Conservation (phyloP, 2,797 vertebrate genomes). For the Dendrocincla fuliginosa region DNA sequence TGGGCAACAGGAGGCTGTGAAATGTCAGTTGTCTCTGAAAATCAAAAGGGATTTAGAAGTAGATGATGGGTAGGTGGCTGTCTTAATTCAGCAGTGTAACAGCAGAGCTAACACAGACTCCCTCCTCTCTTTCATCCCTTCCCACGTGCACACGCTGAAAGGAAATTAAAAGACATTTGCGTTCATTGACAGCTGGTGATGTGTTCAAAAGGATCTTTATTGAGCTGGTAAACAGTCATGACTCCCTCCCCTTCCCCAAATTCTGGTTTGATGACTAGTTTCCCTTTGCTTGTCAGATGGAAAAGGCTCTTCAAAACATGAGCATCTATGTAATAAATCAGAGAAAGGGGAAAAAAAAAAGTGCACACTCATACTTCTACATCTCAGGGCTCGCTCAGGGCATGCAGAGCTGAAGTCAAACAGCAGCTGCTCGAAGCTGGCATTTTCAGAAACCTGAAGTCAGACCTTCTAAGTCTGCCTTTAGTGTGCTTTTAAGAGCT, state of each 20-base stretch:
- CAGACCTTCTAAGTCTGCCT: conserved; percentile 7
- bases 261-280: not conserved
- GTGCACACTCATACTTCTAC: not conserved
- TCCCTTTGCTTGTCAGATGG: not conserved
- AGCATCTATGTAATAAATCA: not conserved
- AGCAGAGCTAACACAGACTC: not conserved
- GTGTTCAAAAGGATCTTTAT: not conserved
- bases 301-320: not conserved
- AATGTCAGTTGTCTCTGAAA: not conserved
- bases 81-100: conserved; percentile 12
- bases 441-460: not conserved
- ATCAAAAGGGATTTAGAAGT: not conserved
- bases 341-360: not conserved
- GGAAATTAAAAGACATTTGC: not conserved
- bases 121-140: not conserved
- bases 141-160: not conserved
- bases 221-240: not conserved
- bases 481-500: conserved; percentile 47
- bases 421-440: not conserved
- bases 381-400: not conserved
- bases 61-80: conserved; percentile 9
- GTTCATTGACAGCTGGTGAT: not conserved
- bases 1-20: conserved; percentile 5
- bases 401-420: not conserved
- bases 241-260: not conserved